phyloP scores from a whole-genome alignment of 2,888 invertebrate species.

The Chromoteleia sp. region DNA sequence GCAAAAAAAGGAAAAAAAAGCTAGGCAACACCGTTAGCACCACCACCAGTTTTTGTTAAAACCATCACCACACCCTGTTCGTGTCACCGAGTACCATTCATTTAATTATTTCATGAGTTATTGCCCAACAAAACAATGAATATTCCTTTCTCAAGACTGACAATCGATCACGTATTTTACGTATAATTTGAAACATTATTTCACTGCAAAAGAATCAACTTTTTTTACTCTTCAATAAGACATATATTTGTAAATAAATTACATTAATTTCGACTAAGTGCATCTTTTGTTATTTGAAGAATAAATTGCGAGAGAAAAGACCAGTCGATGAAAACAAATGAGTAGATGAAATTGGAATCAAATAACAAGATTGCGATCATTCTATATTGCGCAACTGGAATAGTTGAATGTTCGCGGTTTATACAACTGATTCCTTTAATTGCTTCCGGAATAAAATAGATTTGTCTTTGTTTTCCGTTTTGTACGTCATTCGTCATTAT shows the following conservation, averaged over 20 bases:
- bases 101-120: conserved; percentile 55
- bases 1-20: conserved; percentile 80
- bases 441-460: conserved; percentile 20
- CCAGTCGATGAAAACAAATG: conserved; percentile 21
- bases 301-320: not conserved
- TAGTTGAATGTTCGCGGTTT: conserved; percentile 19
- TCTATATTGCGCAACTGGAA: conserved; percentile 13
- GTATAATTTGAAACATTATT: not conserved
- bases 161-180: not conserved
- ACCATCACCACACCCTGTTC: conserved; percentile 71
- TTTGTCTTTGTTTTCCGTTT: conserved; percentile 20
- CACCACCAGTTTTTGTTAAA: conserved; percentile 69
- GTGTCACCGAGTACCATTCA: conserved; percentile 41
- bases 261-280: not conserved
- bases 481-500: not conserved
- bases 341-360: conserved; percentile 27
- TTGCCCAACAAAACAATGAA: conserved; percentile 18
- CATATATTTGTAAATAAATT: conserved; percentile 1
- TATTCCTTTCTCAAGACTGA: conserved; percentile 3
- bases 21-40: conserved; percentile 76
- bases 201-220: not conserved
- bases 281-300: not conserved
- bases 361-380: conserved; percentile 35
- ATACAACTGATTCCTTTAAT: conserved; percentile 36
- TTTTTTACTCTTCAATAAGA: not conserved